These are phyloP conservation scores for Pammene fasciana DNA, from an alignment of 2,888 invertebrate species.

Conservation along the genomic window DNA sequence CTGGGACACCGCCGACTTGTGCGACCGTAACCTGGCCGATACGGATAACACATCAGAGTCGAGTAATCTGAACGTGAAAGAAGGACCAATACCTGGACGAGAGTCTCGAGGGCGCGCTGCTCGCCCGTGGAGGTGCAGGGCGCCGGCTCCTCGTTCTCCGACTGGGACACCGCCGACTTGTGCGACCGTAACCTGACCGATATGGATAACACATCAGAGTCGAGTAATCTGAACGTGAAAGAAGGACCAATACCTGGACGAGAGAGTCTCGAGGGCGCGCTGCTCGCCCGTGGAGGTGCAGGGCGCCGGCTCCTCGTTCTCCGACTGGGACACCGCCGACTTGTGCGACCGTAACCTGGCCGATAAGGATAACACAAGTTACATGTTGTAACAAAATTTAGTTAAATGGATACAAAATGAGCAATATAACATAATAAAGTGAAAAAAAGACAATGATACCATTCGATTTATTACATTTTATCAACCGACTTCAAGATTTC, in stretches of 20 bases:
- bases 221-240: too few relatives aligned
- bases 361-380: too few relatives aligned
- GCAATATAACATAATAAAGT: too few relatives aligned
- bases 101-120: constrained; percentile 65
- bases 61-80: too few relatives aligned
- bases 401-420: too few relatives aligned
- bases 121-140: constrained; percentile 70
- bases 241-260: constrained; percentile 62
- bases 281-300: constrained; percentile 69
- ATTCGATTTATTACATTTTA: too few relatives aligned
- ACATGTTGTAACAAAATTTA: too few relatives aligned
- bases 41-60: too few relatives aligned
- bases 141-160: constrained; percentile 71
- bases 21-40: constrained; percentile 72
- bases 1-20: constrained; percentile 73
- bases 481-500: too few relatives aligned
- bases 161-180: constrained; percentile 72
- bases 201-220: too few relatives aligned
- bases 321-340: constrained; percentile 71
- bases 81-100: constrained; percentile 71
- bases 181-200: constrained; percentile 73
- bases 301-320: constrained; percentile 70
- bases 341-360: constrained; percentile 76
- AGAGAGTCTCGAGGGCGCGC: constrained; percentile 66
- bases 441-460: too few relatives aligned